These are phyloP conservation scores for Hylaea fasciaria DNA, from an alignment of 2,888 invertebrate genomes.

Conservation along the genomic window DNA sequence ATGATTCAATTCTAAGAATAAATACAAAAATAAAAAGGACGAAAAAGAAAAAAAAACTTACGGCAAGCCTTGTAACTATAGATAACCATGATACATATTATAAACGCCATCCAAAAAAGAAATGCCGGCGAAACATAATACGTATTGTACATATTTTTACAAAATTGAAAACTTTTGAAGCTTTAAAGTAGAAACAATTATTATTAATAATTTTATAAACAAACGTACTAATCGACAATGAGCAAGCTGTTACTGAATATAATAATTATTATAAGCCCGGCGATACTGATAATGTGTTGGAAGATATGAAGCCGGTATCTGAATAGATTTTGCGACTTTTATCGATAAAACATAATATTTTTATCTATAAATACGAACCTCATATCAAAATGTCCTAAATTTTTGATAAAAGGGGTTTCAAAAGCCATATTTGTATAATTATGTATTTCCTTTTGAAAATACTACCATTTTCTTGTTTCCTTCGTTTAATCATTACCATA, in stretches of 20 bases:
- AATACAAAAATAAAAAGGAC: too few relatives aligned
- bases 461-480: too few relatives aligned
- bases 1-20: too few relatives aligned
- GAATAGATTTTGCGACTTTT: slow-evolving; percentile 15
- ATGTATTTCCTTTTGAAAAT: too few relatives aligned
- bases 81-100: slow-evolving; percentile 46
- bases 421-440: too few relatives aligned
- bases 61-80: slow-evolving; percentile 44
- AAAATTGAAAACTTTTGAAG: not conserved
- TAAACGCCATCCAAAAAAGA: slow-evolving; percentile 50
- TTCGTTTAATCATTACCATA: too few relatives aligned
- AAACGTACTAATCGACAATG: slow-evolving; percentile 1
- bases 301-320: slow-evolving; percentile 12
- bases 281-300: slow-evolving; percentile 20
- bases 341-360: slow-evolving; percentile 12
- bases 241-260: slow-evolving; percentile 5
- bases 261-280: slow-evolving; percentile 20
- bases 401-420: not conserved
- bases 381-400: not conserved
- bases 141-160: slow-evolving; percentile 5
- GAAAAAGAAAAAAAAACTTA: slow-evolving; percentile 41
- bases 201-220: not conserved
- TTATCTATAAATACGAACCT: slow-evolving; percentile 2
- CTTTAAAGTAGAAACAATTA: not conserved
- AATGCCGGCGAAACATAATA: slow-evolving; percentile 46